Percentiles rank a stretch among this genome's conserved stretches.
These are phyloP conservation scores for Euura saliciscinereae DNA, from an alignment of 1,140 invertebrate genomes.

Conservation along the genomic window DNA sequence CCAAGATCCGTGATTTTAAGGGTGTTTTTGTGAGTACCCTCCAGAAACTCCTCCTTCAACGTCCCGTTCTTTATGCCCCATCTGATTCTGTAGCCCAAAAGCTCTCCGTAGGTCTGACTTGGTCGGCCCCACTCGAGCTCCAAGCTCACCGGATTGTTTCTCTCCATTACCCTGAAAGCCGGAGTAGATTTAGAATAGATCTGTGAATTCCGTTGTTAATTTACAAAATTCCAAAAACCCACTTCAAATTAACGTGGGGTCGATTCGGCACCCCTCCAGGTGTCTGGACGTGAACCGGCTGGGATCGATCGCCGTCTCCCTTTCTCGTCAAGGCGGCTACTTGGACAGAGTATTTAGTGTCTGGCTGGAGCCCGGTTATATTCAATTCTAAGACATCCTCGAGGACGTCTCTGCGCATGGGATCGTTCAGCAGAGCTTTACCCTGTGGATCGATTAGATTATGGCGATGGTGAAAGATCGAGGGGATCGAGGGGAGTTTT, in stretches of 20 bases:
- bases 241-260: slow-evolving; percentile 87
- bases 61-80: slow-evolving; percentile 87
- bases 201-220: background rate
- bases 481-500: background rate
- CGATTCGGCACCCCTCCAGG: slow-evolving; percentile 91
- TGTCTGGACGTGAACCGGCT: slow-evolving; percentile 82
- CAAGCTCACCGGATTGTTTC: slow-evolving; percentile 81
- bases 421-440: slow-evolving; percentile 80
- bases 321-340: slow-evolving; percentile 93
- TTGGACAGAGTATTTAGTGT: slow-evolving; percentile 90
- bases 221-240: slow-evolving; percentile 35
- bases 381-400: slow-evolving; percentile 82
- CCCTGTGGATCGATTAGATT: slow-evolving; percentile 58
- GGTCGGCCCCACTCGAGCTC: slow-evolving; percentile 92
- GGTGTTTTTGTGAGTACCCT: slow-evolving; percentile 55
- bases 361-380: slow-evolving; percentile 87
- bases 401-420: slow-evolving; percentile 82
- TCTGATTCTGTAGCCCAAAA: slow-evolving; percentile 83
- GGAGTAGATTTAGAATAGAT: background rate
- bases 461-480: slow-evolving; percentile 7
- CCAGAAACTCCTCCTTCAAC: slow-evolving; percentile 72
- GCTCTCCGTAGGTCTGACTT: slow-evolving; percentile 83
- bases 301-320: slow-evolving; percentile 90
- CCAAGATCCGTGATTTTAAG: slow-evolving; percentile 65
- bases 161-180: slow-evolving; percentile 71